phyloP scores from a whole-genome alignment of 2,113 vertebrate genomes.

The Smithornis capensis region DNA sequence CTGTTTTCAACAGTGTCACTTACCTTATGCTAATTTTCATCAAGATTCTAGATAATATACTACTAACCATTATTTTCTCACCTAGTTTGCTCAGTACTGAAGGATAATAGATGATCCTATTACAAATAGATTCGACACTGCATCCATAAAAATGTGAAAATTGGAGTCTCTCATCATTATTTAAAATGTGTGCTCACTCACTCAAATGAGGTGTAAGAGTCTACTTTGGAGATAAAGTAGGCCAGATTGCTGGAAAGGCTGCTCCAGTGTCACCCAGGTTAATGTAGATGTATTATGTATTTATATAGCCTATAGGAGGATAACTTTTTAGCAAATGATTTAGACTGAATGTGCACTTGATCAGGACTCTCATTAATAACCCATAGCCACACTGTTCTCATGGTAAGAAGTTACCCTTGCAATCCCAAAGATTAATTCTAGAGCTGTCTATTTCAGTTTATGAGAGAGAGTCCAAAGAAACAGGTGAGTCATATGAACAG shows the following conservation, averaged over 20 bases:
- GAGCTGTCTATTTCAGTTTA: not conserved
- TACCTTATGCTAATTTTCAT: slow-evolving; percentile 51
- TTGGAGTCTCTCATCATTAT: slow-evolving; percentile 53
- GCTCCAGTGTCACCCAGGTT: slow-evolving; percentile 59
- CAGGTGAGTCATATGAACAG: not conserved
- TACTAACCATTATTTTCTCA: slow-evolving; percentile 69
- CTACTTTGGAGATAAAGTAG: slow-evolving; percentile 60
- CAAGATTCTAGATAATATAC: slow-evolving; percentile 41
- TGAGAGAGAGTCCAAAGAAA: not conserved
- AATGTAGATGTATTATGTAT: slow-evolving; percentile 65
- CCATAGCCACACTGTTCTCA: not conserved
- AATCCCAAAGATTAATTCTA: slow-evolving; percentile 41
- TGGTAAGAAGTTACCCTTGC: slow-evolving; percentile 1
- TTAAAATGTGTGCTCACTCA: slow-evolving; percentile 53
- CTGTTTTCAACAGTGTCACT: slow-evolving; percentile 23
- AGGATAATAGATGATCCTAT: slow-evolving; percentile 73
- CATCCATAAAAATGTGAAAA: slow-evolving; percentile 54
- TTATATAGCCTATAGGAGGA: slow-evolving; percentile 59
- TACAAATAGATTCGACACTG: slow-evolving; percentile 68
- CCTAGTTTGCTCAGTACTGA: slow-evolving; percentile 56
- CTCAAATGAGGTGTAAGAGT: slow-evolving; percentile 48
- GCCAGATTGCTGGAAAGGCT: slow-evolving; percentile 52
- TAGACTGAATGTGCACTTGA: slow-evolving; percentile 55
- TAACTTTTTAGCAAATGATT: slow-evolving; percentile 53
- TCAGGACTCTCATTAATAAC: slow-evolving; percentile 55